phyloP scores from a whole-genome alignment of 1,140 invertebrate genomes.

The Drosophila bipectinata region DNA sequence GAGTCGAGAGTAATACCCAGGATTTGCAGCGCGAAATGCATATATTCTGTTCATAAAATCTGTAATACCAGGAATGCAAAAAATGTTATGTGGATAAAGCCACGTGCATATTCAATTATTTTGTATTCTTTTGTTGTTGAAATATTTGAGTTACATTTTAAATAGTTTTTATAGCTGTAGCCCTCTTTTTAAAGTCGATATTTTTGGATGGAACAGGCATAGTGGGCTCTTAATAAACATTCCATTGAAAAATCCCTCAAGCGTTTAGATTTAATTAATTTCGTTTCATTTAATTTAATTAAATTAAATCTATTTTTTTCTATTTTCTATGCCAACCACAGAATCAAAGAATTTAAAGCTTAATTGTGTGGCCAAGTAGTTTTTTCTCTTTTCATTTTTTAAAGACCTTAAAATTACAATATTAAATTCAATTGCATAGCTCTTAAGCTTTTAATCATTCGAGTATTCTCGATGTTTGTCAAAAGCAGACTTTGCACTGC shows the following conservation, averaged over 20 bases:
- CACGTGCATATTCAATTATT: background rate
- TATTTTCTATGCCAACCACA: no score
- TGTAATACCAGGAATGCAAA: conserved; percentile 4
- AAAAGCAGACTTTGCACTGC: conserved; percentile 11
- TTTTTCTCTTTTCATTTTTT: no score
- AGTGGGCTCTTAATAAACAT: no score
- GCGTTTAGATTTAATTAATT: no score
- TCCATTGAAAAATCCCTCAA: no score
- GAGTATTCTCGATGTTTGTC: conserved; percentile 19
- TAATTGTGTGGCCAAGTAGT: background rate
- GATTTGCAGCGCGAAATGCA: conserved; percentile 4
- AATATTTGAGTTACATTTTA: background rate
- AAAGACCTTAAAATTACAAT: background rate
- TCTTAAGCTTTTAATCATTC: conserved; percentile 19
- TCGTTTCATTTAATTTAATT: no score
- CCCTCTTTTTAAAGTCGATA: no score
- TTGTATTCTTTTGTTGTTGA: background rate
- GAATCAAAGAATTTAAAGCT: no score
- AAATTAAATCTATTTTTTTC: no score
- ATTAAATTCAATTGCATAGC: background rate
- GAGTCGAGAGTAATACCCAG: conserved; percentile 13
- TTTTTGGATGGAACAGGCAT: no score
- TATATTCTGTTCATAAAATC: background rate
- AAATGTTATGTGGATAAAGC: conserved; percentile 2
- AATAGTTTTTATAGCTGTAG: background rate